Base-by-base conservation (phyloP, 2,888 invertebrate species). In the Tribolium freemani region DNA sequence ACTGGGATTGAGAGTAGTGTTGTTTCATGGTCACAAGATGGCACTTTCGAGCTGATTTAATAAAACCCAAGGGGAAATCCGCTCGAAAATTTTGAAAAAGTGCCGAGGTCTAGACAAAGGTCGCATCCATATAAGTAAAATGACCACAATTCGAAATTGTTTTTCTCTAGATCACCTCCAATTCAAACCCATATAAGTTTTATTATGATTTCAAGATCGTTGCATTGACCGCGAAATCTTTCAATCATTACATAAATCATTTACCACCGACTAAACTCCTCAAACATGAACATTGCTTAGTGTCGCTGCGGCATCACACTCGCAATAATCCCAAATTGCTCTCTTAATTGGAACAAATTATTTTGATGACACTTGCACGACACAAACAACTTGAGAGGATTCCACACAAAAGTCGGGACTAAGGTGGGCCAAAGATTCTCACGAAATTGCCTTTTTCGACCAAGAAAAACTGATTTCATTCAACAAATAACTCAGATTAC, bases 341-440 rank as follows among this genome's bases (percentile, higher is more conserved):
- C 50, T 54, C 69, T 73, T 73, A 73, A 73, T 73, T 73, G 73
- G 67, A 69, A 53, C 48, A 73, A 73, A 73, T 73, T 73, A 73
- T 69, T 73, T 60, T 73, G 69, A 73, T 72, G 58, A 69, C 73
- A 68, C 71, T 68, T 71, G 63, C 64, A 71, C 58, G 64, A 57
- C 64, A 54, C 58, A 58, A 68, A 58, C 57, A 56, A 56, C 21
- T 56, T n/a, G 45, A 45, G 21, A 58, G n/a, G 9, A 45, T 31
- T 38, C 38, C 6, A 38, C 38, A 38, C 38, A n/a, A n/a, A 38
- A 26, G 26, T 1, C 26, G 1, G 16, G 16, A 2, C 16, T 16
- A 2, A 16, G 1, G 1, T 16, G 16, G 16, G 16, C 16, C 16
- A 16, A 16, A 16, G 16, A 16, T 16, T 16, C 31, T 1, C 31